phyloP scores from a whole-genome alignment of 2,113 vertebrate genomes.

The Theristicus caerulescens region DNA sequence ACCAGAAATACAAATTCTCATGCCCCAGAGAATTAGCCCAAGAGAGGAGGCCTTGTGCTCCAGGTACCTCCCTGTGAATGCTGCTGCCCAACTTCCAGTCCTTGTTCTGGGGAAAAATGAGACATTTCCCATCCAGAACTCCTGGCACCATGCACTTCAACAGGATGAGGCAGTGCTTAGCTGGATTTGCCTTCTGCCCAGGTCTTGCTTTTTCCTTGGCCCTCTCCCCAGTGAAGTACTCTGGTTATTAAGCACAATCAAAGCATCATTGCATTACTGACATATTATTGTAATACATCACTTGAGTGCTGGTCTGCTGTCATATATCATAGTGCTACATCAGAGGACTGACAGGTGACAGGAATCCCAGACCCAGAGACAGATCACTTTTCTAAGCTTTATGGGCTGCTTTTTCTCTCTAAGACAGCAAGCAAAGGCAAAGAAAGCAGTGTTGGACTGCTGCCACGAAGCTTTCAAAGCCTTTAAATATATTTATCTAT shows the following conservation, averaged over 20 bases:
- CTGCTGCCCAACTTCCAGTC: neutral
- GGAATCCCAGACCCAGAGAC: neutral
- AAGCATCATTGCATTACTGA: constrained; percentile 29
- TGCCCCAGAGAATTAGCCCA: neutral
- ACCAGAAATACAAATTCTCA: neutral
- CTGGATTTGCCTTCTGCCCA: neutral
- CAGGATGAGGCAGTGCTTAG: neutral
- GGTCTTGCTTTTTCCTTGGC: neutral
- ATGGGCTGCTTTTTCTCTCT: neutral
- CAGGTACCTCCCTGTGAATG: neutral
- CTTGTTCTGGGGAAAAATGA: neutral
- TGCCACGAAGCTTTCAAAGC: neutral
- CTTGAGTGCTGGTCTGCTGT: neutral
- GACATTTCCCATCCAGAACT: neutral
- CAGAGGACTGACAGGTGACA: constrained; percentile 31
- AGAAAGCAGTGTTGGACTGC: neutral
- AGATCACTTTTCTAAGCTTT: neutral
- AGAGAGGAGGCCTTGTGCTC: neutral
- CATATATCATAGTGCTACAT: constrained; percentile 13
- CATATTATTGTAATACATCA: constrained; percentile 50
- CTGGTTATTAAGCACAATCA: constrained; percentile 35
- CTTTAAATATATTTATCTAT: constrained; percentile 6
- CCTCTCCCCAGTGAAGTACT: neutral
- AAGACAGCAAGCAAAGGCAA: neutral
- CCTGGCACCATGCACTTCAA: neutral